These are phyloP conservation scores for Varecia variegata DNA, from an alignment of 2,797 vertebrate species.

Conservation along the genomic window DNA sequence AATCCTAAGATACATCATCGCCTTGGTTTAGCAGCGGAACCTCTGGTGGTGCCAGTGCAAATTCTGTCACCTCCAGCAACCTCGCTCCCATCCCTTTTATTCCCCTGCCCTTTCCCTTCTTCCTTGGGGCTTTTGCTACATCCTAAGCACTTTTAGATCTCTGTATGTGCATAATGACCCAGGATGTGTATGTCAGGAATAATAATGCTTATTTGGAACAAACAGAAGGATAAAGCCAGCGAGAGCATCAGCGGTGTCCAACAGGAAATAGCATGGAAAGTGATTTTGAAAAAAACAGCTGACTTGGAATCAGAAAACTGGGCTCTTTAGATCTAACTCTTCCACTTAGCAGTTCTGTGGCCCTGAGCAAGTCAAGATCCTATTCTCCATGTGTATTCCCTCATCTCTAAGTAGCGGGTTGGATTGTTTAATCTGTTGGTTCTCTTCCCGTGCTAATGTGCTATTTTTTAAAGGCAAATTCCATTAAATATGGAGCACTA, in stretches of 20 bases:
- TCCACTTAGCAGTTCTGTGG: background rate
- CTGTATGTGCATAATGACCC: background rate
- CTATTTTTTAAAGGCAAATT: slow-evolving; percentile 34
- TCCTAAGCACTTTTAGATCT: background rate
- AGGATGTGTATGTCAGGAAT: background rate
- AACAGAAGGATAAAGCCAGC: background rate
- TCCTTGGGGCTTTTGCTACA: background rate
- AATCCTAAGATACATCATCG: background rate
- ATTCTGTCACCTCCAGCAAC: background rate
- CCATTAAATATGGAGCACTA: background rate
- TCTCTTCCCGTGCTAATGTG: background rate
- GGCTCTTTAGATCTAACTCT: background rate
- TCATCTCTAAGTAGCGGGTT: background rate
- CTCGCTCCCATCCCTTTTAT: background rate
- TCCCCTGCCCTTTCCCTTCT: background rate
- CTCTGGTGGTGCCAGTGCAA: background rate
- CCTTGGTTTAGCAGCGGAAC: background rate
- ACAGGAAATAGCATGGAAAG: background rate
- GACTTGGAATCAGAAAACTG: background rate
- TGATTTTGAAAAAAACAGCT: background rate
- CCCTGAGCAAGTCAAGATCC: background rate
- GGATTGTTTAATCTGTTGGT: background rate
- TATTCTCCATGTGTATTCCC: background rate
- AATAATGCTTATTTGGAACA: background rate
- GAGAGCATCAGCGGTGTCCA: background rate